Evolutionary conservation across 2,888 invertebrate genomes (phyloP).

Genomic region (Sarcophaga variegata): DNA sequence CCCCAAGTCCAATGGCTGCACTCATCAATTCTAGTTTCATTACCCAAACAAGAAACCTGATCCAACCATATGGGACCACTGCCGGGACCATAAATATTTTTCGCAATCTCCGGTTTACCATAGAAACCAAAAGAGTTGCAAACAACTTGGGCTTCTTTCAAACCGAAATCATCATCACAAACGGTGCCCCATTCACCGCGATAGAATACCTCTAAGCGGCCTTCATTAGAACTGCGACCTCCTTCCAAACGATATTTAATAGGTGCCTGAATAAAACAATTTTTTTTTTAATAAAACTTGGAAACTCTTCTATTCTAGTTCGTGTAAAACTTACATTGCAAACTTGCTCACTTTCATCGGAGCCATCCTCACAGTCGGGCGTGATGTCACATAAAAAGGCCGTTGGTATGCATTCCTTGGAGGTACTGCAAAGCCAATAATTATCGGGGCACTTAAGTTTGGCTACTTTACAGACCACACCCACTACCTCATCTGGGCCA

Average conservation of each 20-base stretch:
- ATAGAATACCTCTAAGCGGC: constrained; percentile 87
- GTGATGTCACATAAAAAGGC: constrained; percentile 86
- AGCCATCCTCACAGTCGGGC: constrained; percentile 85
- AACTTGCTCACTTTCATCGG: constrained; percentile 84
- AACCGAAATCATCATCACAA: constrained; percentile 89
- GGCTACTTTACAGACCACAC: constrained; percentile 85
- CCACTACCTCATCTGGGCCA: constrained; percentile 85
- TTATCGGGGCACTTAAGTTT: constrained; percentile 84
- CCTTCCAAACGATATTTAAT: constrained; percentile 85
- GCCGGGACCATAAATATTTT: constrained; percentile 80
- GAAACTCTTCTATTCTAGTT: background rate
- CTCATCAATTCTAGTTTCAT: constrained; percentile 85
- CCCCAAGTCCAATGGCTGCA: constrained; percentile 88
- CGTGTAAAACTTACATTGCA: constrained; percentile 83
- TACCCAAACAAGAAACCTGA: constrained; percentile 86
- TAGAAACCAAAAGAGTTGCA: constrained; percentile 84
- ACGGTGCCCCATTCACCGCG: constrained; percentile 89
- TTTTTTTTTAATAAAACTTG: background rate
- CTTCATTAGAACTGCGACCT: constrained; percentile 84
- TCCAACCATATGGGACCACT: constrained; percentile 88
- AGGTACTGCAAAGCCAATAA: constrained; percentile 85
- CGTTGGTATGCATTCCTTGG: constrained; percentile 85
- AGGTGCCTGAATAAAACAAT: constrained; percentile 74
- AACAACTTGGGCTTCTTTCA: constrained; percentile 85
- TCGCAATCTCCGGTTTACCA: constrained; percentile 82